Base-by-base conservation (phyloP, 2,888 invertebrate genomes). In the Chaetogeoica ovagalla region DNA sequence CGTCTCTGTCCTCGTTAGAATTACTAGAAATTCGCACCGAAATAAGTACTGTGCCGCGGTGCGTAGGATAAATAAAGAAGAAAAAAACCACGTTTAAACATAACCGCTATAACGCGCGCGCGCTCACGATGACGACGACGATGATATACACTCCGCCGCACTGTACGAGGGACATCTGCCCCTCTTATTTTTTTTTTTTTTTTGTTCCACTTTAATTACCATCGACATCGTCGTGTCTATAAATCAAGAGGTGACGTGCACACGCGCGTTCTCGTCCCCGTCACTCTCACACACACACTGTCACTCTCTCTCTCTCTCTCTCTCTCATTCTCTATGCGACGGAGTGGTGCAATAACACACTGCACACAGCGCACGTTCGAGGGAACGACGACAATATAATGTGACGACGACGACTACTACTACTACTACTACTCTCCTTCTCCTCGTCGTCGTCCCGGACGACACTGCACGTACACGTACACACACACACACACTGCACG, bases 231-330 rank as follows among this genome's bases (percentile, higher is more conserved):
- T 79, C 70, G 79, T 55, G 69, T 79, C 79, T 71, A 79, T 79
- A 79, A 79, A 79, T 79, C 79, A 79, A 79, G 79, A 79, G 63
- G 79, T 79, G 71, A 79, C 79, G 62, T 57, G 63, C 43, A n/a
- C 52, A n/a, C 55, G 37, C 60, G 52, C 23, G 37, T 17, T 30
- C 62, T 30, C 6, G 4, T 15, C 62, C 30, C 62, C 30, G 1
- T 30, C 62, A 19, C 55, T 37, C 52, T n/a, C 37, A 48, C 62
- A 19, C 43, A 57, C 43, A 13, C 60, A 17, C 60, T 17, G 13
- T 43, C 39, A 2, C 39, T 8, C 39, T 11, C 4, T 43, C 43
- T 43, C 4, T 43, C 43, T 43, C 48, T 11, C 0, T 11, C 6
- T 17, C 48, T 17, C 37, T 63, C 63, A 30, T 30, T 62, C 6